Evolutionary conservation across 23 tunicate genomes (phyloP).

Genomic region (Phallusia fumigata): DNA sequence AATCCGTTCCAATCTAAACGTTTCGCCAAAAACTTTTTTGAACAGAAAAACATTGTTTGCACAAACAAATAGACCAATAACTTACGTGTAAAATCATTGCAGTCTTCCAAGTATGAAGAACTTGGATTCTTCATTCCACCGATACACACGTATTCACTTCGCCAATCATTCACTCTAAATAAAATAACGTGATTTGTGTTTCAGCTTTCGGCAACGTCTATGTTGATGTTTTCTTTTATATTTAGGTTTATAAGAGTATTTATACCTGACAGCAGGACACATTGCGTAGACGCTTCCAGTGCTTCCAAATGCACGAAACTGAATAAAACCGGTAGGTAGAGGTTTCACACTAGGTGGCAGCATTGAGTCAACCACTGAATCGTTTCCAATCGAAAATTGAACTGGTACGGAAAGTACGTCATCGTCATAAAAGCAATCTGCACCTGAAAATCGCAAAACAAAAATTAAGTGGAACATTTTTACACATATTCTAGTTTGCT

Average conservation of each 20-base stretch:
- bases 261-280: slow-evolving; percentile 10
- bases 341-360: slow-evolving; percentile 3
- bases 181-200: not conserved
- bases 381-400: not conserved
- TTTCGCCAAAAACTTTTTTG: too few relatives aligned
- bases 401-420: slow-evolving; percentile 3
- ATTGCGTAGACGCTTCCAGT: slow-evolving; percentile 1
- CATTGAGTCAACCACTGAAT: not conserved
- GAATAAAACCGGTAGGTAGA: not conserved
- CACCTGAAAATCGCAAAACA: not conserved
- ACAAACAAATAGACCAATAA: not conserved
- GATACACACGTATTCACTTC: not conserved
- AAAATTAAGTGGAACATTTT: too few relatives aligned
- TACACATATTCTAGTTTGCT: too few relatives aligned
- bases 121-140: not conserved
- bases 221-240: not conserved
- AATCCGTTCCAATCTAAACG: not conserved
- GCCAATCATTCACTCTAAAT: not conserved
- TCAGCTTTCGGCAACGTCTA: not conserved
- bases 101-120: not conserved
- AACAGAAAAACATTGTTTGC: too few relatives aligned
- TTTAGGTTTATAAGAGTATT: not conserved
- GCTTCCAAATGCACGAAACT: not conserved
- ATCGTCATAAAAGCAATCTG: not conserved
- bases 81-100: slow-evolving; percentile 1